Evolutionary conservation across 2,888 invertebrate species (phyloP), one percentile per base, ranked within the genome.

Genomic region (Oscheius onirici): DNA sequence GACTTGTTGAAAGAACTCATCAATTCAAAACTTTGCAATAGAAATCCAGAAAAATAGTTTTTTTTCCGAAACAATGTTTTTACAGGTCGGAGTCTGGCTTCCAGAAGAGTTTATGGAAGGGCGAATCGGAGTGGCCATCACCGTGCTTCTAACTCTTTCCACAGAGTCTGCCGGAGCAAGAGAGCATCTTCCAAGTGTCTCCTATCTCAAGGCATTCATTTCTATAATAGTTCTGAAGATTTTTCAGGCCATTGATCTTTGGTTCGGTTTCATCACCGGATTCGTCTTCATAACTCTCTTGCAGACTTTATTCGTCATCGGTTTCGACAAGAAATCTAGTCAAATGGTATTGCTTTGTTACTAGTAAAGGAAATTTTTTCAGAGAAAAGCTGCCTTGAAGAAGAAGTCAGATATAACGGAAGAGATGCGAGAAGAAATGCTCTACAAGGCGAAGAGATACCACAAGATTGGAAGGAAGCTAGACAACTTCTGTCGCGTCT

Each of bases 41-140:
- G n/a, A n/a, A n/a, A n/a, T n/a, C n/a, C n/a, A n/a, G n/a, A n/a
- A n/a, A n/a, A n/a, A n/a, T n/a, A n/a, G n/a, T n/a, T n/a, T 17
- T n/a, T 11, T 51, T 51, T 8, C 15, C 17, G 8, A 51, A 51
- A 11, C 41, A 61, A n/a, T n/a, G n/a, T 15, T 24, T 57, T 13
- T n/a, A 26, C 46, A 81, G 82, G 84, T 86, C 0, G 87, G 87
- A 5, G 87, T 87, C 3, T 87, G 87, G 87, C 76, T 87, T 3
- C 87, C 87, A 1, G 84, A 87, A 70, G 86, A 87, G 69, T 87
- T 87, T 71, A 87, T 86, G 86, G 87, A 87, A 71, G 87, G 86
- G 3, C 79, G 87, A 1, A 87, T 87, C 40, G 86, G 87, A 15
- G 87, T 87, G 1, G 87, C 87, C 13, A 87, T 87, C 51, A 87